These are phyloP conservation scores for Petaurus breviceps DNA, from an alignment of 2,113 vertebrate genomes.

Conservation along the genomic window DNA sequence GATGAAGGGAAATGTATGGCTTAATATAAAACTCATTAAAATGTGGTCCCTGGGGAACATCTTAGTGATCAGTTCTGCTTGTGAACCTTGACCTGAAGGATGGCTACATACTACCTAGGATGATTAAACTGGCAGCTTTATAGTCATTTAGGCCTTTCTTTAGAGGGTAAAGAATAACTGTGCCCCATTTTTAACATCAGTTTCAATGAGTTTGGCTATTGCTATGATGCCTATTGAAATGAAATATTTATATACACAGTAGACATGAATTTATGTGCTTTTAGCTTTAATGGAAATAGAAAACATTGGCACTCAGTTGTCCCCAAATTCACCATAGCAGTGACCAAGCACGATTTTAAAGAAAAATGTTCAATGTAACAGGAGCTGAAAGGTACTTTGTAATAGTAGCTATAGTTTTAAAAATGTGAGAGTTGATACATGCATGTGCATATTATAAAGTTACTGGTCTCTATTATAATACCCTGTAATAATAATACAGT, in stretches of 20 bases:
- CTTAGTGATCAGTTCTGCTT: constrained; percentile 54
- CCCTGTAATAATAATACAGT: not conserved
- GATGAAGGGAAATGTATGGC: constrained; percentile 58
- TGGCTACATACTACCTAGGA: constrained; percentile 7
- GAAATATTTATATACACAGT: constrained; percentile 58
- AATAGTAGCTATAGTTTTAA: constrained; percentile 14
- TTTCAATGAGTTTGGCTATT: constrained; percentile 52
- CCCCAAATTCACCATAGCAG: constrained; percentile 40
- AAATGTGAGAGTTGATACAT: constrained; percentile 8
- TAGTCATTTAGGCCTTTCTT: constrained; percentile 43
- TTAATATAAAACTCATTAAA: constrained; percentile 70
- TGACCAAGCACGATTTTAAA: constrained; percentile 70
- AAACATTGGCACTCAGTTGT: constrained; percentile 35
- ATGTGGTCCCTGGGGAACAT: constrained; percentile 30
- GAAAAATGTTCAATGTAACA: not conserved
- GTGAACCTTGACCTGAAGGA: constrained; percentile 63
- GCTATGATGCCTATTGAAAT: not conserved
- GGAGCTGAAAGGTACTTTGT: constrained; percentile 15
- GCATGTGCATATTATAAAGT: not conserved
- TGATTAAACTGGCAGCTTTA: constrained; percentile 44
- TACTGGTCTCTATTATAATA: not conserved
- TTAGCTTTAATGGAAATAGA: constrained; percentile 26
- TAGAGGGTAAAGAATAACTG: not conserved
- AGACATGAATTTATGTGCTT: constrained; percentile 12
- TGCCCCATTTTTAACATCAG: constrained; percentile 36